Conservation (phyloP, 1,140 invertebrate species). For the Lordiphosa stackelbergi region DNA sequence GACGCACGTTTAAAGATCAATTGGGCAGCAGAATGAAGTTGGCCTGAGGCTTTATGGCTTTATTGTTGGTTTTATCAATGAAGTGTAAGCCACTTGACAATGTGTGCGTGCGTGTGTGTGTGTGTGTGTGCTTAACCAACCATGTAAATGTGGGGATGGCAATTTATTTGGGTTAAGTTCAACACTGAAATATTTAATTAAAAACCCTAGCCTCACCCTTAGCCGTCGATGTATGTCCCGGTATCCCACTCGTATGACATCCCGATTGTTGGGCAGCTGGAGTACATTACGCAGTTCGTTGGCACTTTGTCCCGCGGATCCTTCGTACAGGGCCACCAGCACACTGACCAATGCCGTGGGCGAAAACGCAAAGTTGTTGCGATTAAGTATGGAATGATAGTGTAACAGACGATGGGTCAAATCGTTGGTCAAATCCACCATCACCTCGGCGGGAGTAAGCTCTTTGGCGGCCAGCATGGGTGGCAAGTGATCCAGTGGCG, state of each 20-base stretch:
- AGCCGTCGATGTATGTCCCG: slow-evolving; percentile 87
- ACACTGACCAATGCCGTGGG: slow-evolving; percentile 88
- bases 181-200: slow-evolving; percentile 7
- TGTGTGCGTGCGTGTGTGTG: neutral
- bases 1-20: slow-evolving; percentile 42
- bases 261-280: slow-evolving; percentile 83
- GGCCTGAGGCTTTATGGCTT: slow-evolving; percentile 25
- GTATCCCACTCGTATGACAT: slow-evolving; percentile 85
- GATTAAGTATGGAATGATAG: slow-evolving; percentile 82
- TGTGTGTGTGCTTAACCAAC: slow-evolving; percentile 39
- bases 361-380: slow-evolving; percentile 91
- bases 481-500: slow-evolving; percentile 49
- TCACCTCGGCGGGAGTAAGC: slow-evolving; percentile 81
- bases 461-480: slow-evolving; percentile 52
- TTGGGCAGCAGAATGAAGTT: slow-evolving; percentile 20
- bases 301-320: slow-evolving; percentile 83
- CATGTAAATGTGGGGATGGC: slow-evolving; percentile 52
- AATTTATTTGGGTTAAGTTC: slow-evolving; percentile 42
- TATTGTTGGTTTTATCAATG: slow-evolving; percentile 47
- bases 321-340: slow-evolving; percentile 86
- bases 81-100: slow-evolving; percentile 29
- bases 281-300: slow-evolving; percentile 83
- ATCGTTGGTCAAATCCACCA: slow-evolving; percentile 88
- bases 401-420: slow-evolving; percentile 84
- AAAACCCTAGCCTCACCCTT: slow-evolving; percentile 79